Percentiles rank a stretch among this genome's conserved stretches.
These are phyloP conservation scores for Trichomalopsis sarcophagae DNA, from an alignment of 1,140 invertebrate genomes.

Conservation along the genomic window DNA sequence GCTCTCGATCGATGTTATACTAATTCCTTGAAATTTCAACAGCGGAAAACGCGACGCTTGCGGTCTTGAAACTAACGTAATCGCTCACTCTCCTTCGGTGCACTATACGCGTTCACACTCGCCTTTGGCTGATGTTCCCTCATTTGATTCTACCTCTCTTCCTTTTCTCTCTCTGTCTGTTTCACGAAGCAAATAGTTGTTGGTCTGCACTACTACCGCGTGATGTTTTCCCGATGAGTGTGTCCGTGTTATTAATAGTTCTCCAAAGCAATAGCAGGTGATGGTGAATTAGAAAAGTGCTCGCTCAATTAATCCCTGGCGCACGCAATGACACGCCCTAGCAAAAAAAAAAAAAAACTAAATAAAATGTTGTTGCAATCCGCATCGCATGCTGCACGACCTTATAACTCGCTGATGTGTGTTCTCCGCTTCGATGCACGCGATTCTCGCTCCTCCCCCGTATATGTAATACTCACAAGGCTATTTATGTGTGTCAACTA, in stretches of 20 bases:
- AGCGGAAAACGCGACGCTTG: background rate
- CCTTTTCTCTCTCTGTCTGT: background rate
- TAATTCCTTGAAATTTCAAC: too few relatives aligned
- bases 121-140: background rate
- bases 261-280: conserved; percentile 12
- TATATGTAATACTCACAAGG: too few relatives aligned
- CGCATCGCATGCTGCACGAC: conserved; percentile 12
- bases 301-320: background rate
- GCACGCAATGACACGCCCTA: background rate
- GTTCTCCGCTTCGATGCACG: background rate
- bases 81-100: background rate
- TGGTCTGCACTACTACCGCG: background rate
- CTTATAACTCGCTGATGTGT: background rate
- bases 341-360: background rate
- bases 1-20: background rate
- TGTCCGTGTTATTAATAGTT: background rate
- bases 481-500: background rate
- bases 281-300: conserved; percentile 33
- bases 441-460: background rate
- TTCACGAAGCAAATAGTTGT: conserved; percentile 10
- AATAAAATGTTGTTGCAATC: background rate
- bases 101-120: background rate
- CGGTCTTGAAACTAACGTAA: background rate
- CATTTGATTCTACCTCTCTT: background rate
- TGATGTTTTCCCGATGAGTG: background rate